phyloP scores from a whole-genome alignment of 2,797 vertebrate genomes.

The Fundulus diaphanus region DNA sequence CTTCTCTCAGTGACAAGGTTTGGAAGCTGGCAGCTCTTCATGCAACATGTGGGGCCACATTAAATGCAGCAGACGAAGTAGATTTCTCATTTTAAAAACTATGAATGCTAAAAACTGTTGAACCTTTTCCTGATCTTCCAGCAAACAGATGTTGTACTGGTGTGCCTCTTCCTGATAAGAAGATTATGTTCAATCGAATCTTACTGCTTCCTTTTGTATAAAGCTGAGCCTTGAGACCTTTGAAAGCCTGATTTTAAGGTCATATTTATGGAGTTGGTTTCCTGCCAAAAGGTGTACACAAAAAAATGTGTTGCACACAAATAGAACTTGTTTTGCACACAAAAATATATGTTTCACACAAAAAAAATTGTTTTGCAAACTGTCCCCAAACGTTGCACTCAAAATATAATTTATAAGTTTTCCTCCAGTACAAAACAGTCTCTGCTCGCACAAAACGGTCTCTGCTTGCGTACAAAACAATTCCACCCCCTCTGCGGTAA shows the following conservation, averaged over 20 bases:
- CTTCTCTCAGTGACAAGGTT: not conserved
- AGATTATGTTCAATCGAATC: not conserved
- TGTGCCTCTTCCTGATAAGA: not conserved
- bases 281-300: too few species aligned
- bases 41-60: conserved; percentile 1
- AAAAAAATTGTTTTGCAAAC: too few species aligned
- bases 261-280: too few species aligned
- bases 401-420: too few species aligned
- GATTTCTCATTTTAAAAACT: not conserved
- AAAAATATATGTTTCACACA: too few species aligned
- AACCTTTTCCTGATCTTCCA: not conserved
- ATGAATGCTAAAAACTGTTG: not conserved
- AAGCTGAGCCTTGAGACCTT: not conserved
- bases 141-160: not conserved
- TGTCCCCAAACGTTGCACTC: too few species aligned
- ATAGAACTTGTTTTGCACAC: too few species aligned
- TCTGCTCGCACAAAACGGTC: too few species aligned
- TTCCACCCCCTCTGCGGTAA: too few species aligned
- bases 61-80: not conserved
- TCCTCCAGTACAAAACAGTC: too few species aligned
- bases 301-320: too few species aligned
- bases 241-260: not conserved
- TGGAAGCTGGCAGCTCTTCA: not conserved
- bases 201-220: not conserved
- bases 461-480: too few species aligned